phyloP scores from a whole-genome alignment of 2,888 invertebrate genomes.

The Abscondita cerata region DNA sequence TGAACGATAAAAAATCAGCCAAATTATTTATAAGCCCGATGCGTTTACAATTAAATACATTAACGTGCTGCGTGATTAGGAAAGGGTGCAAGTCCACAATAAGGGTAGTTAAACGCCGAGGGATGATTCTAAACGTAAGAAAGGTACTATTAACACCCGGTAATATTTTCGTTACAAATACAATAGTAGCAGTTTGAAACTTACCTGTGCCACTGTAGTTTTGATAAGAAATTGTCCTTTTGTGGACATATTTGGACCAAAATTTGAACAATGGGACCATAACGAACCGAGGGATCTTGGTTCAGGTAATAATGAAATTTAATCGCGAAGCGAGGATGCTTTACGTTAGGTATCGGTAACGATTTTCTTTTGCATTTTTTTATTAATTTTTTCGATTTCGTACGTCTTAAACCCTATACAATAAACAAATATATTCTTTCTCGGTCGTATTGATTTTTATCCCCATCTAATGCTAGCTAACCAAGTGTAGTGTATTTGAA shows the following conservation, averaged over 20 bases:
- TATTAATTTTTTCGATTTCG: slow-evolving; percentile 28
- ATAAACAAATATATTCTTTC: slow-evolving; percentile 60
- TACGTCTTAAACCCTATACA: slow-evolving; percentile 50
- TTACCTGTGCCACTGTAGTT: slow-evolving; percentile 46
- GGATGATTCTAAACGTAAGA: slow-evolving; percentile 47
- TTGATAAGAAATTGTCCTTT: slow-evolving; percentile 58
- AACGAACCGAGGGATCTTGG: slow-evolving; percentile 53
- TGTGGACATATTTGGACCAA: slow-evolving; percentile 56
- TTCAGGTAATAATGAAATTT: slow-evolving; percentile 49
- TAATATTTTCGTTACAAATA: slow-evolving; percentile 14
- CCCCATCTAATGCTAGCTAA: slow-evolving; percentile 55
- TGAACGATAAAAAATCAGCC: no score
- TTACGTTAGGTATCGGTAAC: not conserved
- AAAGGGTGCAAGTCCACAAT: slow-evolving; percentile 49
- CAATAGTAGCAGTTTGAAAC: slow-evolving; percentile 14
- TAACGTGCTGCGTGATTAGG: slow-evolving; percentile 14
- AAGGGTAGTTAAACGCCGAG: slow-evolving; percentile 52
- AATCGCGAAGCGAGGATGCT: slow-evolving; percentile 35
- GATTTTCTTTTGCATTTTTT: slow-evolving; percentile 22
- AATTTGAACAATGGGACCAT: slow-evolving; percentile 55
- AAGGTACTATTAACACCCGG: slow-evolving; percentile 38
- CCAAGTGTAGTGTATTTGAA: slow-evolving; percentile 56
- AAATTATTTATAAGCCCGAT: not conserved
- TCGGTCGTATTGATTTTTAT: slow-evolving; percentile 60
- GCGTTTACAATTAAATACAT: not conserved